A percentile compares a stretch with the other conserved stretches of the same genome.
Evolutionary conservation across 2,113 vertebrate genomes (phyloP).

Genomic region (Caretta caretta): DNA sequence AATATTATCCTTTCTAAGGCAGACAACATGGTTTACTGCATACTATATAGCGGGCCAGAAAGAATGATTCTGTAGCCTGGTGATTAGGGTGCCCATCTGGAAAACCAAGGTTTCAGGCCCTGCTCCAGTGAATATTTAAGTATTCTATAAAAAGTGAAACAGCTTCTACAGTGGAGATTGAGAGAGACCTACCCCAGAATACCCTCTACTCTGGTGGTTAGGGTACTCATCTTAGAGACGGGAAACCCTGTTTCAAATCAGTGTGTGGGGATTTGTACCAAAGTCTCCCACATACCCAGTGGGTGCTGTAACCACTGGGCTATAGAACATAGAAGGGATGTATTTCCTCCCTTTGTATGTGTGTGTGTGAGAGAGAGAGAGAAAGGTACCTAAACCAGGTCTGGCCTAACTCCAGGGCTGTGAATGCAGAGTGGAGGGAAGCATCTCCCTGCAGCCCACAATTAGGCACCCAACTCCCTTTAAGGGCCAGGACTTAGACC

Average conservation of each 20-base stretch:
- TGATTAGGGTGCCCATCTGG: not conserved
- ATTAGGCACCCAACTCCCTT: not conserved
- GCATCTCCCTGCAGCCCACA: not conserved
- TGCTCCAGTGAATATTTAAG: not conserved
- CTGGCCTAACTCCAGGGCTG: not conserved
- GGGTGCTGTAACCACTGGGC: not conserved
- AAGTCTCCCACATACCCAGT: not conserved
- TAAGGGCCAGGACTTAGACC: not conserved
- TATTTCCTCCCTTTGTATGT: too few relatives aligned
- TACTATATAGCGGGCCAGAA: not conserved
- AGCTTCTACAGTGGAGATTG: not conserved
- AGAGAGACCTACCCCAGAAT: not conserved
- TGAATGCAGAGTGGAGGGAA: not conserved
- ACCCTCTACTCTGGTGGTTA: not conserved
- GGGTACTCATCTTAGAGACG: not conserved
- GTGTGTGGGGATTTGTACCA: not conserved
- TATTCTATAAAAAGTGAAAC: not conserved
- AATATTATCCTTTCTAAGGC: not conserved
- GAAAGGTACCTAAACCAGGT: not conserved
- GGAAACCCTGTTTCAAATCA: not conserved
- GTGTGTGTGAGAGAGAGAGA: not conserved
- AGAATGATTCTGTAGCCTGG: not conserved
- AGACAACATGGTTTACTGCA: not conserved
- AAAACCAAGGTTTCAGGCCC: not conserved
- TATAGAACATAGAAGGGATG: not conserved